Evolutionary conservation across 2,113 vertebrate genomes (phyloP).

Genomic region (Rallus limicola): DNA sequence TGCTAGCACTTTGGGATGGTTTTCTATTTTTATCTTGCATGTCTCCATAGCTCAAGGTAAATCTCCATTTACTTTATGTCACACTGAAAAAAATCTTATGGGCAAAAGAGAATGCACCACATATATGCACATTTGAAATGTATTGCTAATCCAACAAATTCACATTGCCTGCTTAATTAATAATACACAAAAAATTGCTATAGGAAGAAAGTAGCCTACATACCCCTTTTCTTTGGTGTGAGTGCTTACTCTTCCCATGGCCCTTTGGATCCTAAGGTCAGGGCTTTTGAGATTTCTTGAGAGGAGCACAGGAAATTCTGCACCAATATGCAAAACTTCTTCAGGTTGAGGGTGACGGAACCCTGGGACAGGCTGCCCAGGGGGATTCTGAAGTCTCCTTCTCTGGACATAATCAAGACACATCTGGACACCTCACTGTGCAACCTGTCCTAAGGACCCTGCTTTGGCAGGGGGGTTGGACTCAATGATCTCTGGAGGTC

Average conservation of each 20-base stretch:
- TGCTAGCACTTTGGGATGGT: background rate
- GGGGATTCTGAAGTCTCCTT: no score
- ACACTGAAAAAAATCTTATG: background rate
- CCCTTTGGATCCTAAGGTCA: background rate
- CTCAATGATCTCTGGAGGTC: no score
- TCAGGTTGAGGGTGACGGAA: no score
- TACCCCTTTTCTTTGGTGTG: background rate
- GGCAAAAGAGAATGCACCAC: background rate
- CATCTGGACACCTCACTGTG: no score
- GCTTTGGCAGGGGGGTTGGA: no score
- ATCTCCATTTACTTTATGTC: background rate
- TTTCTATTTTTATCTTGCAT: background rate
- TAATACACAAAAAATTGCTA: background rate
- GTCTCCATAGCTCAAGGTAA: background rate
- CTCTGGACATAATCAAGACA: no score
- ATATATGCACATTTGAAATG: background rate
- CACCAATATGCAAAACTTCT: no score
- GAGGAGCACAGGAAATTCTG: background rate
- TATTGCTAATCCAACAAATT: background rate
- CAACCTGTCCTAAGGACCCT: no score
- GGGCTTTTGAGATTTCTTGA: background rate
- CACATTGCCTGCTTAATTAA: background rate
- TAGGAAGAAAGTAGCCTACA: background rate
- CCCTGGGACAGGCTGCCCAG: no score
- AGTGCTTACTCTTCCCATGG: background rate